These are phyloP conservation scores for Papilio polyxenes DNA, from an alignment of 1,140 invertebrate species.

Conservation along the genomic window DNA sequence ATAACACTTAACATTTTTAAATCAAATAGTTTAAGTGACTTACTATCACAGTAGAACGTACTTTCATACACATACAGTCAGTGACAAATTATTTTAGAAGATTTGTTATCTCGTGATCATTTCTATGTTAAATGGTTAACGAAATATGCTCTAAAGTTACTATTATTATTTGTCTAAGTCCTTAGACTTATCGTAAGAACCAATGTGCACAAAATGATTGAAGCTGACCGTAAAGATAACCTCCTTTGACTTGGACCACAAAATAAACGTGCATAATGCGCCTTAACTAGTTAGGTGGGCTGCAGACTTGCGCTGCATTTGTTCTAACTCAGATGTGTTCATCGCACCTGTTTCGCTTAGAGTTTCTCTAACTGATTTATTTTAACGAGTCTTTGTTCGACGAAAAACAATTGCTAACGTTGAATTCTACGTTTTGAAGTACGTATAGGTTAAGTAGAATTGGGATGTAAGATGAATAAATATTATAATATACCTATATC, in stretches of 20 bases:
- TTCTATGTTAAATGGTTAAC: too few relatives aligned
- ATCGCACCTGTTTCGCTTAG: slow-evolving; percentile 19
- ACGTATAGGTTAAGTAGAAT: background rate
- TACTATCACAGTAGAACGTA: too few relatives aligned
- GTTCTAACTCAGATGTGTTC: slow-evolving; percentile 37
- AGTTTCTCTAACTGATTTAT: slow-evolving; percentile 15
- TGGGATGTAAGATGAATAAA: too few relatives aligned
- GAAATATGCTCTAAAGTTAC: too few relatives aligned
- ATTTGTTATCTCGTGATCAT: too few relatives aligned
- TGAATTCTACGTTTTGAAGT: background rate
- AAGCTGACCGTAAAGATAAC: background rate
- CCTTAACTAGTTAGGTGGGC: slow-evolving; percentile 33
- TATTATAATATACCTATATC: too few relatives aligned
- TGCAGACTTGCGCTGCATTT: slow-evolving; percentile 7
- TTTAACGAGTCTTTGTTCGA: slow-evolving; percentile 1
- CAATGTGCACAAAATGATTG: background rate
- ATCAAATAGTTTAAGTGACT: too few relatives aligned
- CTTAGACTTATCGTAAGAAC: background rate
- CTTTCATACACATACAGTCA: too few relatives aligned
- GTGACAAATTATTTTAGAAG: too few relatives aligned
- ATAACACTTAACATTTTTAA: too few relatives aligned
- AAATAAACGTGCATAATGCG: slow-evolving; percentile 38
- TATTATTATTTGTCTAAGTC: too few relatives aligned
- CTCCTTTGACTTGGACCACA: slow-evolving; percentile 4
- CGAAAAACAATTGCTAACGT: background rate